These are phyloP conservation scores for Melinopterus prodromus DNA, from an alignment of 2,888 invertebrate genomes.

Conservation along the genomic window DNA sequence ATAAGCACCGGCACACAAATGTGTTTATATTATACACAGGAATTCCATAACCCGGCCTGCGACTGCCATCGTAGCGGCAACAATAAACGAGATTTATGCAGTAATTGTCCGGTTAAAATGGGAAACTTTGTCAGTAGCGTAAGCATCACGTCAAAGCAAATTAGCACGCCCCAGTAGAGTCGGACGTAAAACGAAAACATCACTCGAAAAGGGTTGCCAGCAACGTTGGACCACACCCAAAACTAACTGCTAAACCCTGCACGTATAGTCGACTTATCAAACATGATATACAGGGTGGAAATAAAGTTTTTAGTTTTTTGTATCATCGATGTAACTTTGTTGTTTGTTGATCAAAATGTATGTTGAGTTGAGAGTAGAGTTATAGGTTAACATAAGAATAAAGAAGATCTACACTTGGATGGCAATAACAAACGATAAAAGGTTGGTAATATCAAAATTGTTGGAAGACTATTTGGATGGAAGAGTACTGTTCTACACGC, in stretches of 20 bases:
- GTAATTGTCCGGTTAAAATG: constrained; percentile 18
- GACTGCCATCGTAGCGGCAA: background rate
- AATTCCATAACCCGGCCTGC: background rate
- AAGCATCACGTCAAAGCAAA: constrained; percentile 12
- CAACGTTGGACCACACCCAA: background rate
- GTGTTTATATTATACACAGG: background rate
- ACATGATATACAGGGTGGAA: no score
- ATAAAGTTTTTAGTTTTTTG: no score
- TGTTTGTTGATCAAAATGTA: no score
- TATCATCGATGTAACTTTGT: no score
- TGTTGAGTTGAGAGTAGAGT: no score
- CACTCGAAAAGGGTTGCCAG: background rate
- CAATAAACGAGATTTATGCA: constrained; percentile 10
- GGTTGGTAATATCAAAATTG: no score
- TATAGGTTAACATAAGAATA: no score
- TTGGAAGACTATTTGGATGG: no score
- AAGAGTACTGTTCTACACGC: no score
- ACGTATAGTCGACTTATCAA: no score
- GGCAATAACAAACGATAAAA: no score
- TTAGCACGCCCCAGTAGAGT: background rate
- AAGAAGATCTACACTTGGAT: no score
- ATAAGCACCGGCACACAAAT: background rate
- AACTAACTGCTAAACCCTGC: background rate
- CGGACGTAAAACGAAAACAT: constrained; percentile 14
- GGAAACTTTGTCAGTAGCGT: constrained; percentile 12